Evolutionary conservation across 2,888 invertebrate genomes (phyloP).

Genomic region (Bruchidius siliquastri): DNA sequence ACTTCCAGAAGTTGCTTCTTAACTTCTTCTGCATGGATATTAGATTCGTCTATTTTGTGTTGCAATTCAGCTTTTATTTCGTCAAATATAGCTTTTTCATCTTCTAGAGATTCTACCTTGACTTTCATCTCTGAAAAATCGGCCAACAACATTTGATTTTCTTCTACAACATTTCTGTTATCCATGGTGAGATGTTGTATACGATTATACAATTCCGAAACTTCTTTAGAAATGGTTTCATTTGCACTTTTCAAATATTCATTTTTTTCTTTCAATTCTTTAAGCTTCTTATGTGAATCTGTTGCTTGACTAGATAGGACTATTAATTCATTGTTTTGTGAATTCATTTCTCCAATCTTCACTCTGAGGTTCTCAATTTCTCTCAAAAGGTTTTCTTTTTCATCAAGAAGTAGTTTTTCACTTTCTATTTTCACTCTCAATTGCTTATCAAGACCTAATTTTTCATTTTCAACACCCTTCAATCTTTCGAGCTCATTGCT

Average conservation of each 20-base stretch:
- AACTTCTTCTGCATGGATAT: conserved; percentile 4
- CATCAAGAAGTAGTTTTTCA: conserved; percentile 13
- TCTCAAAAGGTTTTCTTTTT: conserved; percentile 16
- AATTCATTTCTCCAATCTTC: conserved; percentile 17
- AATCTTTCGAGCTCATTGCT: conserved; percentile 1
- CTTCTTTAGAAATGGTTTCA: conserved; percentile 28
- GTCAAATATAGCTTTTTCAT: conserved; percentile 20
- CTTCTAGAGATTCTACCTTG: conserved; percentile 29
- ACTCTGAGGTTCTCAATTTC: conserved; percentile 19
- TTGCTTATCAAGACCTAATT: conserved; percentile 8
- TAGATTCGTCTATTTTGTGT: conserved; percentile 12
- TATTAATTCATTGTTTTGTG: conserved; percentile 8
- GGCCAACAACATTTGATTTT: conserved; percentile 33
- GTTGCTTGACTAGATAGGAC: conserved; percentile 5
- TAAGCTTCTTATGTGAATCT: conserved; percentile 6
- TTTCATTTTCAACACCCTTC: conserved; percentile 9
- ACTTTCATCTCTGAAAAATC: conserved; percentile 37
- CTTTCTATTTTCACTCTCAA: conserved; percentile 13
- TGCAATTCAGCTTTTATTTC: conserved; percentile 5
- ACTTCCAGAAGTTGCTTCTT: not conserved
- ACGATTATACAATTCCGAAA: conserved; percentile 32
- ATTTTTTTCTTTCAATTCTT: conserved; percentile 14
- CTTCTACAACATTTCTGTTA: conserved; percentile 36
- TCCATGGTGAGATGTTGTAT: conserved; percentile 36
- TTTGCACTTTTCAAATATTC: conserved; percentile 17